Conservation (phyloP, 2,888 invertebrate genomes). For the Copidosoma aretas region DNA sequence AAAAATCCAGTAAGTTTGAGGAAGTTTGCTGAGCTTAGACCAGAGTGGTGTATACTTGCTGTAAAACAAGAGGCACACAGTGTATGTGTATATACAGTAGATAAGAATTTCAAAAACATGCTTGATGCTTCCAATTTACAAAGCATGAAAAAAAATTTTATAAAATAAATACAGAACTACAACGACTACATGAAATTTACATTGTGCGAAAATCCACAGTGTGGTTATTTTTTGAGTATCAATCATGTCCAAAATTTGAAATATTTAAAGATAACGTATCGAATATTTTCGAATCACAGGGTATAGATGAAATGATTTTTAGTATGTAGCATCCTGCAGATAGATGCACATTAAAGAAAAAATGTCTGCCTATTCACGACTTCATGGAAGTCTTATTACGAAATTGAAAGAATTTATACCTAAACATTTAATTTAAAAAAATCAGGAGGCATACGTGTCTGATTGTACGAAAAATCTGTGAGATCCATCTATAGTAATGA, state of each 20-base stretch:
- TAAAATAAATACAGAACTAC: background rate
- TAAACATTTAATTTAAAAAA: constrained; percentile 17
- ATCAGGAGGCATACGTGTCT: constrained; percentile 3
- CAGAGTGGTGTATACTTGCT: constrained; percentile 29
- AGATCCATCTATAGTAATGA: too few species aligned
- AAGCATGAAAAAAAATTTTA: constrained; percentile 8
- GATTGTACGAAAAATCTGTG: too few species aligned
- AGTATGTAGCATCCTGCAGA: constrained; percentile 20
- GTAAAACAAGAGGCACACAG: constrained; percentile 17
- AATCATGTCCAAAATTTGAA: constrained; percentile 12
- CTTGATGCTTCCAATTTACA: constrained; percentile 15
- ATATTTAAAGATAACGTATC: background rate
- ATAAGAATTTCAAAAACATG: constrained; percentile 29
- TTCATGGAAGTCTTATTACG: constrained; percentile 6
- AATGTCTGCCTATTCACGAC: constrained; percentile 16
- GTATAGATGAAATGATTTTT: background rate
- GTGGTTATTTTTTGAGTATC: constrained; percentile 21
- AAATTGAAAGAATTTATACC: constrained; percentile 15
- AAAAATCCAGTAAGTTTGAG: constrained; percentile 12
- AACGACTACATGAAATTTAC: constrained; percentile 20
- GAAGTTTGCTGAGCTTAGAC: constrained; percentile 17
- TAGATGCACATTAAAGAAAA: constrained; percentile 18
- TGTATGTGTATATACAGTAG: constrained; percentile 23
- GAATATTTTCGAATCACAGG: background rate
- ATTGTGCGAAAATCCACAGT: constrained; percentile 8